Percentiles rank a stretch among this genome's conserved stretches.
These are phyloP conservation scores for Callionymus lyra DNA, from an alignment of 2,113 vertebrate species.

Conservation along the genomic window DNA sequence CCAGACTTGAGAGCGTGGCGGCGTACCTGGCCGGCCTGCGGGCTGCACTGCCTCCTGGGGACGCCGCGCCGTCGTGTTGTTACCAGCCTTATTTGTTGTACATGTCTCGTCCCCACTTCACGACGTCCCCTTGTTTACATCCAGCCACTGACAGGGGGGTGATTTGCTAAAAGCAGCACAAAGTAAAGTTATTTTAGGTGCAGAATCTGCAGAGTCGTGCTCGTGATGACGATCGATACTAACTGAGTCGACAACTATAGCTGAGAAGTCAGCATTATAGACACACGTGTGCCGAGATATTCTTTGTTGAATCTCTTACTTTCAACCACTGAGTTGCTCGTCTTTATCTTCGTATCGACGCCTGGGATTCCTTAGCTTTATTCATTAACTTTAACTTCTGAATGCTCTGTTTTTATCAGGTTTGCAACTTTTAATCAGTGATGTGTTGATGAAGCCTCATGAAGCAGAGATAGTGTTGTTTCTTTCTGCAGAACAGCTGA, in stretches of 20 bases:
- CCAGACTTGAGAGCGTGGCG: slow-evolving; percentile 50
- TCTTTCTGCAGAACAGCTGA: too few relatives aligned
- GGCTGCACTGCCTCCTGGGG: slow-evolving; percentile 54
- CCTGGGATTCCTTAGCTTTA: too few relatives aligned
- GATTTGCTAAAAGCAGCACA: slow-evolving; percentile 45
- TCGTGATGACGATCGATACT: slow-evolving; percentile 34
- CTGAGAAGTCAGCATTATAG: too few relatives aligned
- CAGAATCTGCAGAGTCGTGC: slow-evolving; percentile 27
- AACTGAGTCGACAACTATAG: slow-evolving; percentile 26
- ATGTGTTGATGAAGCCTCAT: too few relatives aligned
- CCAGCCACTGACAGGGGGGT: slow-evolving; percentile 22
- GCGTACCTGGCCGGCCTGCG: slow-evolving; percentile 59
- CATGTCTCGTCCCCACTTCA: slow-evolving; percentile 33
- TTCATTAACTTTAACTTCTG: too few relatives aligned
- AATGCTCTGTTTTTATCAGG: too few relatives aligned
- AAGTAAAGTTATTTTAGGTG: slow-evolving; percentile 31
- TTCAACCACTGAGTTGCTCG: too few relatives aligned
- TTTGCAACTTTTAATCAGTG: too few relatives aligned
- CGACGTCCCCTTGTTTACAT: slow-evolving; percentile 26
- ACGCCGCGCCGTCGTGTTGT: slow-evolving; percentile 43
- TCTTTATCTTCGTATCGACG: too few relatives aligned
- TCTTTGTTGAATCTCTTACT: too few relatives aligned
- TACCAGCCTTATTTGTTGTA: slow-evolving; percentile 51
- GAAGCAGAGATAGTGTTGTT: too few relatives aligned
- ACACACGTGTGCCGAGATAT: too few relatives aligned